Evolutionary conservation across 2,113 vertebrate species (phyloP).

Genomic region (Zosterops borbonicus): DNA sequence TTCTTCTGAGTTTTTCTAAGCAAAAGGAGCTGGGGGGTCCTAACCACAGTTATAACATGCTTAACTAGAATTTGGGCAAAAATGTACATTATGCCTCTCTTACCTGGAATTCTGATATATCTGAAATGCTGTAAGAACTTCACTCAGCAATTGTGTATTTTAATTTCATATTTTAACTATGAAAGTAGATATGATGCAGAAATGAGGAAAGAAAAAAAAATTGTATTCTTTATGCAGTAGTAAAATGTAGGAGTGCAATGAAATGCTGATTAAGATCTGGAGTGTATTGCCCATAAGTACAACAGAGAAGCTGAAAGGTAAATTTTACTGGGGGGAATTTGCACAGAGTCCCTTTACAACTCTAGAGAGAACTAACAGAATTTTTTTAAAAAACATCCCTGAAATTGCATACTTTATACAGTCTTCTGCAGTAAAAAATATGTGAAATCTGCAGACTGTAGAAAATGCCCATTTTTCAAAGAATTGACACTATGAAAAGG

Average conservation of each 20-base stretch:
- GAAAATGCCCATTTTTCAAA: not conserved
- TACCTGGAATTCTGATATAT: not conserved
- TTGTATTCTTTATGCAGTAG: not conserved
- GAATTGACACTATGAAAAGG: not conserved
- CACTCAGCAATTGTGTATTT: not conserved
- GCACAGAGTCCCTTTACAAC: not conserved
- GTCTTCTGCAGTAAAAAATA: not conserved
- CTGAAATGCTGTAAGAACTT: not conserved
- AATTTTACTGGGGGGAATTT: not conserved
- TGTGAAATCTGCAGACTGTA: not conserved
- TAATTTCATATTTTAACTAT: conserved; percentile 19
- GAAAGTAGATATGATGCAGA: not conserved
- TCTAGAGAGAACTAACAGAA: not conserved
- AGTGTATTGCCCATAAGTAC: not conserved
- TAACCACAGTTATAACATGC: not conserved
- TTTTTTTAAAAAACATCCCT: not conserved
- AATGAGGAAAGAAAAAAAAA: not conserved
- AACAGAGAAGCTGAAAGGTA: not conserved
- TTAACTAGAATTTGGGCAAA: not conserved
- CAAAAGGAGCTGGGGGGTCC: not conserved
- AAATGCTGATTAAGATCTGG: conserved; percentile 11
- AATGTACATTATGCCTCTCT: not conserved
- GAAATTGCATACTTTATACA: not conserved
- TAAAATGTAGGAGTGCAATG: not conserved
- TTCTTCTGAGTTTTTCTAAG: not conserved